Evolutionary conservation across 2,797 vertebrate genomes (phyloP).

Genomic region (Notolepis coatsorum): DNA sequence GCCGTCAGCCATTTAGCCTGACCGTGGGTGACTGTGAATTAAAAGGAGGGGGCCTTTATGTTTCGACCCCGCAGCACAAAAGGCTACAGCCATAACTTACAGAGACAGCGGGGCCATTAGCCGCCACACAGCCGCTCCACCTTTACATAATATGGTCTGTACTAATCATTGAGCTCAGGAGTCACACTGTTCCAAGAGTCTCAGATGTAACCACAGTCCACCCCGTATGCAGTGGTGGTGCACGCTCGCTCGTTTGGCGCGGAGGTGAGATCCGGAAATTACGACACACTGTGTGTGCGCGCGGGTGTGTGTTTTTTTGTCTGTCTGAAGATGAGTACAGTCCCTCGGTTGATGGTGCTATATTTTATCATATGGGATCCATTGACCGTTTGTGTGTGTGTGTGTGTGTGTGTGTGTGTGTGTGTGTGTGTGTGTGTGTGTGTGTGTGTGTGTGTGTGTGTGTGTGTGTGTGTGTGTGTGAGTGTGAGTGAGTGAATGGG

Average conservation of each 20-base stretch:
- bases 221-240: slow-evolving; percentile 36
- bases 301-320: slow-evolving; percentile 17
- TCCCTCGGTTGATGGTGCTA: slow-evolving; percentile 39
- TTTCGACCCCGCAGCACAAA: slow-evolving; percentile 82
- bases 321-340: slow-evolving; percentile 26
- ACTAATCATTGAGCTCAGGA: slow-evolving; percentile 78
- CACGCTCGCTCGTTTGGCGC: background rate
- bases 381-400: slow-evolving; percentile 42
- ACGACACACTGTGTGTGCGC: slow-evolving; percentile 4
- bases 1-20: slow-evolving; percentile 82
- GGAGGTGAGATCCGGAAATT: slow-evolving; percentile 14
- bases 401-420: slow-evolving; percentile 14
- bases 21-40: slow-evolving; percentile 85
- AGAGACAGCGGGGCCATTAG: slow-evolving; percentile 81
- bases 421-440: slow-evolving; percentile 52
- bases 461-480: background rate
- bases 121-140: slow-evolving; percentile 70
- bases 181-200: slow-evolving; percentile 61
- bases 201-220: slow-evolving; percentile 28
- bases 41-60: slow-evolving; percentile 85
- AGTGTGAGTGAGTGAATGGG: background rate
- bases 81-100: slow-evolving; percentile 86
- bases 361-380: slow-evolving; percentile 62
- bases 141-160: slow-evolving; percentile 83
- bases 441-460: background rate